Base-by-base conservation (phyloP, 2,888 invertebrate genomes). In the Temnothorax rugatulus region DNA sequence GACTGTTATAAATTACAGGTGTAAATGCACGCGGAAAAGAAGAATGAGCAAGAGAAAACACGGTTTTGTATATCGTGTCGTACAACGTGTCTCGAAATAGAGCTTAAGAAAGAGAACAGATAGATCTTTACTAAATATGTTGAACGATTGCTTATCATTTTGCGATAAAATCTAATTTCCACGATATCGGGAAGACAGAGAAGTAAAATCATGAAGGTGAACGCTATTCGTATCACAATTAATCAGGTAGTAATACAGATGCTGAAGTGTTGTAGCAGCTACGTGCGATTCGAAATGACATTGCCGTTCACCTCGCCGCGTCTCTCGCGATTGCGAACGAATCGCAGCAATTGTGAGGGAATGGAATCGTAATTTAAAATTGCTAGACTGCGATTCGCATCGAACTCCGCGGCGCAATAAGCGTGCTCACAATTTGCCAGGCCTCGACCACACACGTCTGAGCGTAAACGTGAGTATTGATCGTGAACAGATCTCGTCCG, bases 1-100 rank as follows among this genome's bases (percentile, higher is more conserved):
- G 81, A 87, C 73, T 83, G 76, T 83, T 85, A 88, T 83, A 85
- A 81, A 81, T 73, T 59, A 71, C 71, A 81, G 79, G 47, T 81
- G 79, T 81, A 81, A 59, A 59, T 69, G 69, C 69, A 21, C 71
- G 57, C 47, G 71, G 59, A 69, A 71, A 71, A 34, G 57, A 59
- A 47, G 79, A 21, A 69, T n/a, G 64, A 66, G 41, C 13, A 44
- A 29, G 79, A 61, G 59, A 59, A 69, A 69, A 79, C 54, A 73
- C 29, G 68, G n/a, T 41, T 68, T 59, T 71, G n/a, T 71, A 74
- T 29, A 47, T 18, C 11, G 47, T n/a, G 38, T 68, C 71, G 41
- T 57, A 66, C 13, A 41, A 50, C 52, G 15, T 1, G 25, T 61
- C 61, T 61, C 61, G 47, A 57, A 57, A 13, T 25, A 44, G 41